A percentile compares a stretch with the other conserved stretches of the same genome.
These are phyloP conservation scores for Butastur rufipennis DNA, from an alignment of 2,113 vertebrate genomes.

Conservation along the genomic window DNA sequence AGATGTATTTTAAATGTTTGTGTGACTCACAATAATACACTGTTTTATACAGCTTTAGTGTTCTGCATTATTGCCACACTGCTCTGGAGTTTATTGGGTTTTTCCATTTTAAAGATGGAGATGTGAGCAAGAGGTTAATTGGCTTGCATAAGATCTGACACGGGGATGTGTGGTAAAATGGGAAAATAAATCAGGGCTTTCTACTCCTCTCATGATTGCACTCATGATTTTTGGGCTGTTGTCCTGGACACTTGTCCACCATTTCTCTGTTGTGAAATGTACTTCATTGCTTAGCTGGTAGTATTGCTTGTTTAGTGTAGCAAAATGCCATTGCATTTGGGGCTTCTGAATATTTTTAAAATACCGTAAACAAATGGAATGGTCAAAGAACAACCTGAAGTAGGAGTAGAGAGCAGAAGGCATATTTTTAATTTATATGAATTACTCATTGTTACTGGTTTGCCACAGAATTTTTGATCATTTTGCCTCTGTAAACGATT, in stretches of 20 bases:
- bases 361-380: neutral
- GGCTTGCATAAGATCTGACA: conserved; percentile 18
- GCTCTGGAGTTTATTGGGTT: neutral
- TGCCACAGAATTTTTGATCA: neutral
- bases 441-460: neutral
- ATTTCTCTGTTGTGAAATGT: neutral
- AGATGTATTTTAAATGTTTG: neutral
- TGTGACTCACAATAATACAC: neutral
- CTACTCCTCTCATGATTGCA: neutral
- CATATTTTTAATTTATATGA: neutral
- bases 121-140: conserved; percentile 45
- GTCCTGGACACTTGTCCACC: neutral
- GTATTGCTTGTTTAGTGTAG: neutral
- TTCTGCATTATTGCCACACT: neutral
- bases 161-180: neutral
- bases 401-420: neutral
- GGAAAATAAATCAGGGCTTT: neutral
- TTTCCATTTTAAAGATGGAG: conserved; percentile 11
- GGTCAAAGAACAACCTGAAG: neutral
- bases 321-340: neutral
- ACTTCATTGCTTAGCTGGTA: neutral
- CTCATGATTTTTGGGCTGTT: neutral
- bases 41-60: neutral
- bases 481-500: neutral
- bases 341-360: neutral